phyloP scores from a whole-genome alignment of 2,888 invertebrate genomes.

The Stenurella melanura region DNA sequence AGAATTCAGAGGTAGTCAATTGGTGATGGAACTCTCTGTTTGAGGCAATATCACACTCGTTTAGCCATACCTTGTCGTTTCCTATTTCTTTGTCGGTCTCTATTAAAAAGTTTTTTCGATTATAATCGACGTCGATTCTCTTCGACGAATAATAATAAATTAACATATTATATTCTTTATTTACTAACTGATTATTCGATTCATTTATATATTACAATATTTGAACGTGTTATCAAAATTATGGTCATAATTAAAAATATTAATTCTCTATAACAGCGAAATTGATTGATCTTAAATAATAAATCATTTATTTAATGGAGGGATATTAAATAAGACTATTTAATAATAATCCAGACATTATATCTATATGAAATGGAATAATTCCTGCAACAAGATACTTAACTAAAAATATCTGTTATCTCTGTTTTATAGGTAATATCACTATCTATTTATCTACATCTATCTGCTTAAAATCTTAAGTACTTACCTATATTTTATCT shows the following conservation, averaged over 20 bases:
- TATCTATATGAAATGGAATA: slow-evolving; percentile 17
- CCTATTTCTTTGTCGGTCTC: too few relatives aligned
- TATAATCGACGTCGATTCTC: too few relatives aligned
- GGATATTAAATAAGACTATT: background rate
- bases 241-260: background rate
- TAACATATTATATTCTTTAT: too few relatives aligned
- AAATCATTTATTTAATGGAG: background rate
- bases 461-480: slow-evolving; percentile 20
- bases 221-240: background rate
- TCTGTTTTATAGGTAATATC: slow-evolving; percentile 5
- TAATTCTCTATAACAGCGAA: background rate
- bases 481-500: slow-evolving; percentile 5
- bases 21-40: too few relatives aligned
- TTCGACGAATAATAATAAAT: too few relatives aligned
- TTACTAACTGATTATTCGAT: background rate
- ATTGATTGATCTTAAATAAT: background rate
- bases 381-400: slow-evolving; percentile 13
- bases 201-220: background rate
- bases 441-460: slow-evolving; percentile 12
- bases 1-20: too few relatives aligned
- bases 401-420: slow-evolving; percentile 30
- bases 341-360: too few relatives aligned
- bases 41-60: too few relatives aligned
- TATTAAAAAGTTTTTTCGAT: too few relatives aligned
- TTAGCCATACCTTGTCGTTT: too few relatives aligned